Conservation (phyloP, 2,113 vertebrate genomes). For the Irena cyanogastra region DNA sequence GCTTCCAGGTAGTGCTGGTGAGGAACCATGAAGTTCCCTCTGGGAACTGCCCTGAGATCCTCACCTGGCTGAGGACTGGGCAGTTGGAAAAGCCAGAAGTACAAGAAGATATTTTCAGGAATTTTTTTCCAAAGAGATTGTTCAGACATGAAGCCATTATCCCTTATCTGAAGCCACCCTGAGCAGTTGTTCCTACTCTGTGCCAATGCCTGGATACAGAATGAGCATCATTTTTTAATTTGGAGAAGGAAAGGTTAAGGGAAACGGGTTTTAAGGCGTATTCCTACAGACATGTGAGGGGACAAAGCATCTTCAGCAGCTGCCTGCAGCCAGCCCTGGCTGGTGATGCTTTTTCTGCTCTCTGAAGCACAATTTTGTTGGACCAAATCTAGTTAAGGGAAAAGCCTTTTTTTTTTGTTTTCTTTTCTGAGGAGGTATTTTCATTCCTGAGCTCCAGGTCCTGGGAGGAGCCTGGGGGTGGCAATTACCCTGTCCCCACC, state of each 20-base stretch:
- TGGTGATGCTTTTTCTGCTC: not conserved
- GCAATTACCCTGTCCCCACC: not conserved
- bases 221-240: not conserved
- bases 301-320: not conserved
- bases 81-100: not conserved
- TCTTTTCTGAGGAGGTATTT: not conserved
- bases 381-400: conserved; percentile 8
- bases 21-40: not conserved
- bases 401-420: not conserved
- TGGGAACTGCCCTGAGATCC: not conserved
- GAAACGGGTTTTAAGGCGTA: not conserved
- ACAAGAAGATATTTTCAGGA: not conserved
- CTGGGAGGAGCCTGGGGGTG: not conserved
- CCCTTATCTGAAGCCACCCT: not conserved
- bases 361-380: conserved; percentile 29
- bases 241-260: not conserved
- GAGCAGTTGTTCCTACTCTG: not conserved
- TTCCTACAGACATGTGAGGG: not conserved
- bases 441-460: not conserved
- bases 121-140: not conserved
- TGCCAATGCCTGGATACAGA: not conserved
- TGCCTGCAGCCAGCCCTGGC: not conserved
- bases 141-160: not conserved
- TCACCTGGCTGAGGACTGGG: not conserved
- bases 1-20: not conserved